These are phyloP conservation scores for Drosophila mettleri DNA, from an alignment of 2,888 invertebrate species.

Conservation along the genomic window DNA sequence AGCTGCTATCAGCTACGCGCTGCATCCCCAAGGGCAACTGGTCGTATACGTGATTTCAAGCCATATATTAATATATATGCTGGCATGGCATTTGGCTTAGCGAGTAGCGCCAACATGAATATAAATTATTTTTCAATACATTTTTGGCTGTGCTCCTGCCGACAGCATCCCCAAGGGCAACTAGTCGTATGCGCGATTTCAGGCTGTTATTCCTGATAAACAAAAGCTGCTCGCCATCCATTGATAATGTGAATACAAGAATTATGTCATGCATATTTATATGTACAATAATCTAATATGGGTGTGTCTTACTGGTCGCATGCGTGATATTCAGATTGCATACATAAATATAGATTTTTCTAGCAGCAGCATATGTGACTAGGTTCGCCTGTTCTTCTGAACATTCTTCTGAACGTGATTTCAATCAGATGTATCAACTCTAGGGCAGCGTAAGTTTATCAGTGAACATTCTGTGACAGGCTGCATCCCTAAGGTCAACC, in stretches of 20 bases:
- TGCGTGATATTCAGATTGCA: background rate
- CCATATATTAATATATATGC: background rate
- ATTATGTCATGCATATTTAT: background rate
- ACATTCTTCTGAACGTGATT: too few species aligned
- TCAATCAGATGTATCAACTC: background rate
- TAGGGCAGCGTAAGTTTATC: background rate
- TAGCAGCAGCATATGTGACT: background rate
- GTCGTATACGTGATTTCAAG: constrained; percentile 29
- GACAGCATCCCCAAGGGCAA: background rate
- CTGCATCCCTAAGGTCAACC: constrained; percentile 4
- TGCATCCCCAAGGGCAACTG: constrained; percentile 53
- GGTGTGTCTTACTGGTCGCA: background rate
- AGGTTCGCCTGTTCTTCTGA: too few species aligned
- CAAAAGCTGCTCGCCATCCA: background rate
- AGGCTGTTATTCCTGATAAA: background rate
- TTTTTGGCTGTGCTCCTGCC: background rate
- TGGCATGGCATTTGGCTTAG: constrained; percentile 3
- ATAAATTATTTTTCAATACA: too few species aligned
- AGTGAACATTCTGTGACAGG: background rate
- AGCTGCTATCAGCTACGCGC: constrained; percentile 52
- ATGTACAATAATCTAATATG: too few species aligned
- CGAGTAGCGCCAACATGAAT: too few species aligned
- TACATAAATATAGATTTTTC: background rate
- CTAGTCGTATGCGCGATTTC: background rate
- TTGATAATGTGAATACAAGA: background rate